Conservation (phyloP, 2,888 invertebrate species). For the Acanthococcus lagerstroemiae region DNA sequence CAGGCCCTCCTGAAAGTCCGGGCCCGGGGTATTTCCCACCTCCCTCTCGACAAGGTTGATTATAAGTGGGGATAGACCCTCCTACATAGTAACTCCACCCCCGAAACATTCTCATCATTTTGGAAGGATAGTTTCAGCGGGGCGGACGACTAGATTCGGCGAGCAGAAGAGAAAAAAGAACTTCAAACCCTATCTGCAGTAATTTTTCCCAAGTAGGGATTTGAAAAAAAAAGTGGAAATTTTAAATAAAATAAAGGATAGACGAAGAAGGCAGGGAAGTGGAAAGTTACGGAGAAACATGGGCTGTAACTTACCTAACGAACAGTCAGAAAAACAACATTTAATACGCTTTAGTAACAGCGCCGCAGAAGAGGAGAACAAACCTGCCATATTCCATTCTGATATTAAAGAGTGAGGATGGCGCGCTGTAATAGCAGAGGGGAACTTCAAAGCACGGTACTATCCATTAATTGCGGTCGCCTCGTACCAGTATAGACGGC, state of each 20-base stretch:
- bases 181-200: slow-evolving; percentile 29
- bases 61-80: too few species aligned
- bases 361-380: slow-evolving; percentile 26
- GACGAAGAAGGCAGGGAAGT: slow-evolving; percentile 12
- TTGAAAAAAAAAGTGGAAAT: slow-evolving; percentile 27
- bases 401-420: slow-evolving; percentile 29
- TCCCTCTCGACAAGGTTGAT: too few species aligned
- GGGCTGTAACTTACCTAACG: slow-evolving; percentile 31
- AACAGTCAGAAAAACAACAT: slow-evolving; percentile 31
- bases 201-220: slow-evolving; percentile 31
- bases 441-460: slow-evolving; percentile 27
- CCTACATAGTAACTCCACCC: too few species aligned
- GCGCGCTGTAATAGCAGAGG: slow-evolving; percentile 28
- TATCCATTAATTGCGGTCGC: slow-evolving; percentile 30
- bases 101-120: too few species aligned
- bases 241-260: slow-evolving; percentile 30
- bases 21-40: too few species aligned
- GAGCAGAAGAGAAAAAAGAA: slow-evolving; percentile 8
- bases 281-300: slow-evolving; percentile 31
- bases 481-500: slow-evolving; percentile 30
- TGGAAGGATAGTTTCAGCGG: not conserved
- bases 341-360: slow-evolving; percentile 30
- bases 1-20: too few species aligned
- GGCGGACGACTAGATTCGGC: not conserved
- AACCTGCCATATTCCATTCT: slow-evolving; percentile 31